phyloP scores from a whole-genome alignment of 2,888 invertebrate genomes.

The Clistopyga incitator region DNA sequence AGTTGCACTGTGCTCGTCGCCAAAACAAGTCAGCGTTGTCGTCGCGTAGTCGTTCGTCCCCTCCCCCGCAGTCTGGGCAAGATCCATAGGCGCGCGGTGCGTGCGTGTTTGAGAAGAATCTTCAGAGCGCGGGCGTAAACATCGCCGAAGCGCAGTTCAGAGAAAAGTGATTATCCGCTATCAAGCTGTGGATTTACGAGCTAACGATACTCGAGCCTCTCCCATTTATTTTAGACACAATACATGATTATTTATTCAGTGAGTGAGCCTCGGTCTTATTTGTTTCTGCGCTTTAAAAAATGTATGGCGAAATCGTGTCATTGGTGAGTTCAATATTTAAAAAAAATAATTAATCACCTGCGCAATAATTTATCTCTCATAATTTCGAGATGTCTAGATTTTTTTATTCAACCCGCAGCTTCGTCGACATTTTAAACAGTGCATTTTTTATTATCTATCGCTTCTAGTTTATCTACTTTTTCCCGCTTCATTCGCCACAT shows the following conservation, averaged over 20 bases:
- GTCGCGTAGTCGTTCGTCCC: slow-evolving; percentile 13
- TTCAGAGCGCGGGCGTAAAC: slow-evolving; percentile 14
- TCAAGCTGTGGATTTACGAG: background rate
- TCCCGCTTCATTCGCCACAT: too few species aligned
- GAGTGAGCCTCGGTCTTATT: background rate
- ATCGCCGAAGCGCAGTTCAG: slow-evolving; percentile 4
- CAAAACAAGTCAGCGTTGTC: slow-evolving; percentile 17
- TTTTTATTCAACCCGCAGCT: too few species aligned
- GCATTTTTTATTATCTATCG: too few species aligned
- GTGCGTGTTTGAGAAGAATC: slow-evolving; percentile 14
- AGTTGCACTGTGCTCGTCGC: slow-evolving; percentile 29
- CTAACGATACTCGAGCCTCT: background rate
- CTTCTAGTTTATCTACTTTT: too few species aligned
- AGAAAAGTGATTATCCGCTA: slow-evolving; percentile 3
- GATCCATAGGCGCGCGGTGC: slow-evolving; percentile 17
- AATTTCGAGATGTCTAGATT: too few species aligned
- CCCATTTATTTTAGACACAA: background rate
- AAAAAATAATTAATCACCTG: too few species aligned
- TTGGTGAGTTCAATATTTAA: too few species aligned
- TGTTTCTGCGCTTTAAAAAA: background rate
- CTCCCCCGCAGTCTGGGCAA: background rate
- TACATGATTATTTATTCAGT: background rate
- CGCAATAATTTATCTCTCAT: too few species aligned
- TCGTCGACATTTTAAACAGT: too few species aligned
- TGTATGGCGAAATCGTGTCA: too few species aligned